These are phyloP conservation scores for Pterois miles DNA, from an alignment of 2,797 vertebrate species.

Conservation along the genomic window DNA sequence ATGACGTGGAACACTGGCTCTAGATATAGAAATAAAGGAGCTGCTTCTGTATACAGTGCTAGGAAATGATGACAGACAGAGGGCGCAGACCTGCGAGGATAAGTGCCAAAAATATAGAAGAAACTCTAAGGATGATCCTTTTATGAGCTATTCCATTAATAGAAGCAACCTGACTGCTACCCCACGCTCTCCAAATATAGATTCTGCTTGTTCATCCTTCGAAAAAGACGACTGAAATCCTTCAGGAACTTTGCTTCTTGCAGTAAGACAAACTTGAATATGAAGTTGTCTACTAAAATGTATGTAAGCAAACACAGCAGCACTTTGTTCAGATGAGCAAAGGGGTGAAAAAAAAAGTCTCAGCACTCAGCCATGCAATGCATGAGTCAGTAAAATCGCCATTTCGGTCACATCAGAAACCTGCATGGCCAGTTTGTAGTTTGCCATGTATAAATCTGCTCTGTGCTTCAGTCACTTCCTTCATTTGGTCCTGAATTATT, in stretches of 20 bases:
- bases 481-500: conserved; percentile 8
- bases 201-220: conserved; percentile 36
- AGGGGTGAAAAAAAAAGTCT: background rate
- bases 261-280: conserved; percentile 27
- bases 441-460: conserved; percentile 19
- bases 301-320: conserved; percentile 13
- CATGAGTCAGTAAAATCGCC: conserved; percentile 49
- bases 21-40: conserved; percentile 11
- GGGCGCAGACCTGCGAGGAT: conserved; percentile 21
- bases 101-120: conserved; percentile 57
- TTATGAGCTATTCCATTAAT: conserved; percentile 61
- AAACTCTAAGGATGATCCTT: conserved; percentile 45
- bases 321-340: conserved; percentile 1
- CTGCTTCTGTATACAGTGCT: conserved; percentile 5
- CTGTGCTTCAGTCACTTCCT: conserved; percentile 1
- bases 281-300: conserved; percentile 7
- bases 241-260: conserved; percentile 37
- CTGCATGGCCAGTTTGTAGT: conserved; percentile 54
- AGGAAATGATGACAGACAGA: background rate
- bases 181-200: conserved; percentile 54
- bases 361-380: background rate
- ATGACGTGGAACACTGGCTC: conserved; percentile 6
- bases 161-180: conserved; percentile 47
- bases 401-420: conserved; percentile 31
- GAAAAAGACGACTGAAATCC: conserved; percentile 18